Evolutionary conservation across 2,888 invertebrate species (phyloP).

Genomic region (Teinopalpus imperialis): DNA sequence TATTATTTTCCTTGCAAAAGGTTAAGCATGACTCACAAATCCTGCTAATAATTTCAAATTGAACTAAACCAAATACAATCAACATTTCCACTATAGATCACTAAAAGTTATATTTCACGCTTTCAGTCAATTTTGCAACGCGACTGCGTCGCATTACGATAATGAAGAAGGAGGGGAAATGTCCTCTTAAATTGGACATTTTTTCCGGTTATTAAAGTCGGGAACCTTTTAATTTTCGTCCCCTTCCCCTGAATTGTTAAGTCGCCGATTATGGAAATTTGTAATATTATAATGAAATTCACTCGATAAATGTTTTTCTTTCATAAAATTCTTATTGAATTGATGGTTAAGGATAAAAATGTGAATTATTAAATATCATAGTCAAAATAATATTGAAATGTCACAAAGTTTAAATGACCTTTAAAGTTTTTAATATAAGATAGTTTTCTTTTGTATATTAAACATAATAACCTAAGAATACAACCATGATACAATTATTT

Average conservation of each 20-base stretch:
- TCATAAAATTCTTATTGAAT: no score
- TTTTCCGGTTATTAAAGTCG: conserved; percentile 25
- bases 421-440: no score
- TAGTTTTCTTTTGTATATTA: no score
- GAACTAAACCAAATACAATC: not conserved
- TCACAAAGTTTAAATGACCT: no score
- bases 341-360: no score
- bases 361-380: no score
- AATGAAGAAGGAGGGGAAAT: conserved; percentile 18
- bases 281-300: conserved; percentile 22
- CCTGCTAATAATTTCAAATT: not conserved
- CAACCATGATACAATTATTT: no score
- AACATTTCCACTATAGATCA: no score
- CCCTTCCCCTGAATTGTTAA: conserved; percentile 24
- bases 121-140: conserved; percentile 20
- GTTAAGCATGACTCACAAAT: conserved; percentile 8
- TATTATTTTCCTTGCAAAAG: no score
- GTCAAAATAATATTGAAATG: no score
- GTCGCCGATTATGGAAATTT: conserved; percentile 26
- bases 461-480: no score
- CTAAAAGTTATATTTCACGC: conserved; percentile 24
- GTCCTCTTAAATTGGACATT: conserved; percentile 19
- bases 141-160: conserved; percentile 18
- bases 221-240: conserved; percentile 27
- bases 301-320: conserved; percentile 2